Evolutionary conservation across 2,113 vertebrate species (phyloP).

Genomic region (Panurus biarmicus): DNA sequence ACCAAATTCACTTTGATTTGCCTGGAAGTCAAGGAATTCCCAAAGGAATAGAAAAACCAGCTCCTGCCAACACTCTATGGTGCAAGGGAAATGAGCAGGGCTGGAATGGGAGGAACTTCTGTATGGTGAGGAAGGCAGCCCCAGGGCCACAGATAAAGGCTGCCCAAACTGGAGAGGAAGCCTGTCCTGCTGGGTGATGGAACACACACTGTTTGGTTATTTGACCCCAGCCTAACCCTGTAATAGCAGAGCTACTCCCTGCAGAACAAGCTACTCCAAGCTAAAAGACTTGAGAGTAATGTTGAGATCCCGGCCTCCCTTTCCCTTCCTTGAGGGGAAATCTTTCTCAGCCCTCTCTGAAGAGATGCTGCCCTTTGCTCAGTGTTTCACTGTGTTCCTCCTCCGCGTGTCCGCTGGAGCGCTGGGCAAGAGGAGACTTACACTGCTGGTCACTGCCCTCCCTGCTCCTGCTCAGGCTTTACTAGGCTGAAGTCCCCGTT

Average conservation of each 20-base stretch:
- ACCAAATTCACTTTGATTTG: background rate
- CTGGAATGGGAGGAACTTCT: background rate
- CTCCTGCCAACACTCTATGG: background rate
- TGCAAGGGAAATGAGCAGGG: background rate
- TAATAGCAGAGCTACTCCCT: background rate
- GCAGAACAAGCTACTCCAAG: background rate
- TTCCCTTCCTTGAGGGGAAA: too few species aligned
- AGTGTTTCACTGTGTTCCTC: background rate
- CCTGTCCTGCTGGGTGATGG: background rate
- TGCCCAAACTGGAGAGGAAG: background rate
- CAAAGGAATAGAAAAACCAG: background rate
- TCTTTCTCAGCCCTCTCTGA: background rate
- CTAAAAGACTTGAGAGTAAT: background rate
- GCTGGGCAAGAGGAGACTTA: background rate
- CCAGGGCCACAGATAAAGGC: background rate
- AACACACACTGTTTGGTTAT: background rate
- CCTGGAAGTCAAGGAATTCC: background rate
- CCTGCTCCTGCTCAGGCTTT: background rate
- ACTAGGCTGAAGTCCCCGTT: background rate
- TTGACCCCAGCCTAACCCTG: background rate
- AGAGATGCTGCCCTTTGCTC: background rate
- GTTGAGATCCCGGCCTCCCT: background rate
- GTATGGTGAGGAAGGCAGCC: background rate
- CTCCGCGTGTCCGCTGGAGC: rapidly evolving
- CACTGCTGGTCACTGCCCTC: background rate